These are phyloP conservation scores for Eretmocerus hayati DNA, from an alignment of 2,888 invertebrate genomes.

Conservation along the genomic window DNA sequence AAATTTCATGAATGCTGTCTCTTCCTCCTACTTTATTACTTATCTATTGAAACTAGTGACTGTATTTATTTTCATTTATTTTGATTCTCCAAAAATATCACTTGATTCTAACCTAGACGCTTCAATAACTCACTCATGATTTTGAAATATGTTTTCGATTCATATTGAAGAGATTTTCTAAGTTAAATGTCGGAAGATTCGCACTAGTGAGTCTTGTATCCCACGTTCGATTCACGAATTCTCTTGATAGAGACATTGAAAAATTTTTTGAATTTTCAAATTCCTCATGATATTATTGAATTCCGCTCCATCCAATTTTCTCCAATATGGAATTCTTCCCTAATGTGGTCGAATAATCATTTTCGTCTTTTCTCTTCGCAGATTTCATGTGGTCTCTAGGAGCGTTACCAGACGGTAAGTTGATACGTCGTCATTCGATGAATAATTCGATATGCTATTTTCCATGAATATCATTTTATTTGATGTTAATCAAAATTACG, in stretches of 20 bases:
- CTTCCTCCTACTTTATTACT: slow-evolving; percentile 26
- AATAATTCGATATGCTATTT: too few species aligned
- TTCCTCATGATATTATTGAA: slow-evolving; percentile 10
- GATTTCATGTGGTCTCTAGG: slow-evolving; percentile 99
- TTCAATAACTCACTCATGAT: slow-evolving; percentile 33
- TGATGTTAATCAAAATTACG: too few species aligned
- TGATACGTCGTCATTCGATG: too few species aligned
- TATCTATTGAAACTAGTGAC: slow-evolving; percentile 15
- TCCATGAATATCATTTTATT: too few species aligned
- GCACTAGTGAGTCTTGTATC: too few species aligned
- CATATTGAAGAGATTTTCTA: too few species aligned
- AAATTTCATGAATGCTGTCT: slow-evolving; percentile 47
- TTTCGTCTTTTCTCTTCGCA: slow-evolving; percentile 62
- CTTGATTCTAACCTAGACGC: slow-evolving; percentile 36
- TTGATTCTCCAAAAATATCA: slow-evolving; percentile 16
- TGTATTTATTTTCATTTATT: slow-evolving; percentile 12
- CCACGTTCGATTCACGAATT: too few species aligned
- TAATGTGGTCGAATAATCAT: slow-evolving; percentile 39
- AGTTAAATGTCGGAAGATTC: too few species aligned
- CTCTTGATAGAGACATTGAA: background rate
- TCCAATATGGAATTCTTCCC: background rate
- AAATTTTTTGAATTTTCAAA: slow-evolving; percentile 4
- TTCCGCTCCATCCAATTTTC: slow-evolving; percentile 5
- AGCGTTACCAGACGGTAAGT: slow-evolving; percentile 96
- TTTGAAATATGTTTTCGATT: too few species aligned